Base-by-base conservation (phyloP, 2,113 vertebrate genomes). In the Bujurquina vittata region DNA sequence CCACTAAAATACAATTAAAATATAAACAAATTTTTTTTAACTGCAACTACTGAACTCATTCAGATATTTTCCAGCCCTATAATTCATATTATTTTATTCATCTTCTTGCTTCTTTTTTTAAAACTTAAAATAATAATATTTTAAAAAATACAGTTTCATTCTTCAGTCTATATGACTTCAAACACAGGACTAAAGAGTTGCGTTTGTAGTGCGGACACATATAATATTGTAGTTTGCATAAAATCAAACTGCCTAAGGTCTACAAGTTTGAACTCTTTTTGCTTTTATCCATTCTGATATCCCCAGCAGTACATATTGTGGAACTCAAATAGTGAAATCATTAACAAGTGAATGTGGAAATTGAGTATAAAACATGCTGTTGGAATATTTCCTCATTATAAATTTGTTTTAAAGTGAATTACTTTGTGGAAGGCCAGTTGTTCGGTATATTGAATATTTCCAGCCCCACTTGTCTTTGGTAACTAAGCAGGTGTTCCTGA, bases 401-500 rank as follows among this genome's bases (percentile, higher is more conserved):
- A 63, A 63, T 63, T 35, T 63, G 22, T 40, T 63, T 63, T 15
- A 22, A 63, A 22, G 22, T 37, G 20, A 40, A 40, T 40, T 63
- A 7, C 20, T 22, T 40, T 22, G 11, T 22, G 35, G 37, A 63
- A 63, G 14, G 33, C 20, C 20, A 63, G 18, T 31, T 29, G 22
- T 65, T 75, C 31, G 69, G 57, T 22, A 23, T 29, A 56, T 76
- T 3, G 80, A 75, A 77, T 31, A 49, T 69, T 12, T 58, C 18
- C 46, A 46, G n/a, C 40, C 26, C 56, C 43, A 57, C 43, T 87
- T 75, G 37, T 58, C 37, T 52, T 8, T 29, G 46, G 33, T 29
- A 79, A 17, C 73, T 17, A 77, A 88, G 90, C 90, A 90, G 89
- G 83, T 93, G 88, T 85, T 84, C 58, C 57, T 3, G 26, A 59